A percentile compares a stretch with the other conserved stretches of the same genome.
These are phyloP conservation scores for Ascidia mentula DNA, from an alignment of 23 tunicate species.

Conservation along the genomic window DNA sequence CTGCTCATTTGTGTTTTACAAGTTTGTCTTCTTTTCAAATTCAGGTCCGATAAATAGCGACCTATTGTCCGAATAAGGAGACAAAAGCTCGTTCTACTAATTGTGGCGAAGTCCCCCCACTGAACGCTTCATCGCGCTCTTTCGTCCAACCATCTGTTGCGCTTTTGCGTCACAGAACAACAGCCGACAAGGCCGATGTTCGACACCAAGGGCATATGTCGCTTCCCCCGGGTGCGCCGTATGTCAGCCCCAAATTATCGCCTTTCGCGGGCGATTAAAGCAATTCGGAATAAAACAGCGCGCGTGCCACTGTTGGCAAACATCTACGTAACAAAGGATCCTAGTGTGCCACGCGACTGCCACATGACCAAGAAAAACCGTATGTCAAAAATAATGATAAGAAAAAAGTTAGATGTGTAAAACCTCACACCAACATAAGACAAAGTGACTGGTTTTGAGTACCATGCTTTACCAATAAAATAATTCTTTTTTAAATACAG, in stretches of 20 bases:
- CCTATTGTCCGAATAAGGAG: neutral
- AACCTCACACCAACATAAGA: too few relatives aligned
- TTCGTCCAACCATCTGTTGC: slow-evolving; percentile 1
- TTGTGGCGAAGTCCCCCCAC: neutral
- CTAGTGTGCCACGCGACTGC: too few relatives aligned
- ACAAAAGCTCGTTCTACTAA: neutral
- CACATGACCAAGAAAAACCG: too few relatives aligned
- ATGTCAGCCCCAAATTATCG: neutral
- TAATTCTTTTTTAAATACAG: too few relatives aligned
- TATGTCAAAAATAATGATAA: too few relatives aligned
- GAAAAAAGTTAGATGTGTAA: too few relatives aligned
- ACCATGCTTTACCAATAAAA: too few relatives aligned
- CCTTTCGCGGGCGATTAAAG: slow-evolving; percentile 9
- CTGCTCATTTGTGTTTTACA: neutral
- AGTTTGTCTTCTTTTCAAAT: neutral
- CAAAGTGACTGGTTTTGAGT: too few relatives aligned
- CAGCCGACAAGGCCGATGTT: slow-evolving; percentile 2
- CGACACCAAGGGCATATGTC: neutral
- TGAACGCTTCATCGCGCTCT: neutral
- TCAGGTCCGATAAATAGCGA: neutral
- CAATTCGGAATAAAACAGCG: neutral
- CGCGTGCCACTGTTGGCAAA: slow-evolving; percentile 4
- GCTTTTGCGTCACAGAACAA: neutral
- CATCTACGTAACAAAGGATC: neutral
- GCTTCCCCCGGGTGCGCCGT: neutral